A percentile compares a stretch with the other conserved stretches of the same genome.
Evolutionary conservation across 2,113 vertebrate species (phyloP).

Genomic region (Parotia lawesii): DNA sequence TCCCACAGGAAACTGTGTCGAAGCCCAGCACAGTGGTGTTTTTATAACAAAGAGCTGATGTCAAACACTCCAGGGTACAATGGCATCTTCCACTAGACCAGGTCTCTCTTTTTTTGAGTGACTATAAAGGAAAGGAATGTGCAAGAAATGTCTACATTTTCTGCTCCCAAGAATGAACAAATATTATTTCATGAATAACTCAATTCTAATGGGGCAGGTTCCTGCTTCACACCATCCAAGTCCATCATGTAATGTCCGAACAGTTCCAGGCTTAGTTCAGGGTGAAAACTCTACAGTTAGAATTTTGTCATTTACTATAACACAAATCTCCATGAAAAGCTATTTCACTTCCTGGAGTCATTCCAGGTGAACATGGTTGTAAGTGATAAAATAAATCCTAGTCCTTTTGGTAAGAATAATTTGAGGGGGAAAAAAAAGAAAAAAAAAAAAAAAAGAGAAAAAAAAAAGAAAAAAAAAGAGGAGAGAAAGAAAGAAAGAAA

Average conservation of each 20-base stretch:
- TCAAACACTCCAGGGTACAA: neutral
- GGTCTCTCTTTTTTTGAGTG: neutral
- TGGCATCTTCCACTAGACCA: neutral
- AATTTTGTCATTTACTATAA: neutral
- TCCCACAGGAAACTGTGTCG: neutral
- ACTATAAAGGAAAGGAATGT: neutral
- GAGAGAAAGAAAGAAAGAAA: neutral
- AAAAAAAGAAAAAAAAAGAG: rapidly evolving
- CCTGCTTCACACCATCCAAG: neutral
- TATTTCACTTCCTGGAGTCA: neutral
- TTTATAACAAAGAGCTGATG: neutral
- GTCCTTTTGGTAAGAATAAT: neutral
- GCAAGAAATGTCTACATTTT: neutral
- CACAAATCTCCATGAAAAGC: neutral
- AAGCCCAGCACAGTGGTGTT: neutral
- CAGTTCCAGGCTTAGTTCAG: neutral
- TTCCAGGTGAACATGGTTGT: neutral
- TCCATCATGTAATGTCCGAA: neutral
- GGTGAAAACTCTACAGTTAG: neutral
- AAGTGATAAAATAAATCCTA: neutral
- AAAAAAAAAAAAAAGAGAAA: rapidly evolving
- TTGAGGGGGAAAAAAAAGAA: rapidly evolving
- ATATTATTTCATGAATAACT: neutral
- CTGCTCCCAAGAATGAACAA: neutral
- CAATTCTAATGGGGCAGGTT: neutral